A percentile compares a stretch with the other conserved stretches of the same genome.
These are phyloP conservation scores for Dipodomys merriami DNA, from an alignment of 2,113 vertebrate species.

Conservation along the genomic window DNA sequence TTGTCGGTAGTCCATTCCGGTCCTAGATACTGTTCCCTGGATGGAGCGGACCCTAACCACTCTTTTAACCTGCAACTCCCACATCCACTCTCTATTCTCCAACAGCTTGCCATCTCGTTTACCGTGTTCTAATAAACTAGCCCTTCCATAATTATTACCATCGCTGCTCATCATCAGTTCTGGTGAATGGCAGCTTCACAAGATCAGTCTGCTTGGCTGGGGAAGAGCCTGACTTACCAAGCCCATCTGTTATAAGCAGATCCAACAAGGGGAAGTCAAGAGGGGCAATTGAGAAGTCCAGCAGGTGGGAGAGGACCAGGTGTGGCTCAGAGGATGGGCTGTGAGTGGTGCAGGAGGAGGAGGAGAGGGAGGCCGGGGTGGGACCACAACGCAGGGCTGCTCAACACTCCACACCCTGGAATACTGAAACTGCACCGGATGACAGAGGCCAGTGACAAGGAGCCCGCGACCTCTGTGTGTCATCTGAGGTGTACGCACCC, in stretches of 20 bases:
- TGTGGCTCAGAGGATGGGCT: neutral
- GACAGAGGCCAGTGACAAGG: neutral
- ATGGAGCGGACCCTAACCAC: neutral
- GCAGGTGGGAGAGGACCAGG: neutral
- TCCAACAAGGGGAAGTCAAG: neutral
- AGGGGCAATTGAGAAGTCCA: too few relatives aligned
- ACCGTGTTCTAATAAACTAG: too few relatives aligned
- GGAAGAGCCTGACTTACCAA: neutral
- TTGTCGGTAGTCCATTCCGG: too few relatives aligned
- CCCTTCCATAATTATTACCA: neutral
- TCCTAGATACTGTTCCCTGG: neutral
- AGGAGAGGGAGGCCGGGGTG: neutral
- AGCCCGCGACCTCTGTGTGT: too few relatives aligned
- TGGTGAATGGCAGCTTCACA: neutral
- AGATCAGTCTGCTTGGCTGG: neutral
- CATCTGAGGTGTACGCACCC: too few relatives aligned
- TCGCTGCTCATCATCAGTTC: neutral
- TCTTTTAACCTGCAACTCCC: neutral
- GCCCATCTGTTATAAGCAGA: neutral
- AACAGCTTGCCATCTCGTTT: neutral
- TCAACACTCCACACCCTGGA: neutral
- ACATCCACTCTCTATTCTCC: rapidly evolving
- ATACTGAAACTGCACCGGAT: neutral
- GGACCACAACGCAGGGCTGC: neutral
- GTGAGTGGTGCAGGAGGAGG: rapidly evolving